phyloP scores from a whole-genome alignment of 2,797 vertebrate species.

The Arvicola amphibius region DNA sequence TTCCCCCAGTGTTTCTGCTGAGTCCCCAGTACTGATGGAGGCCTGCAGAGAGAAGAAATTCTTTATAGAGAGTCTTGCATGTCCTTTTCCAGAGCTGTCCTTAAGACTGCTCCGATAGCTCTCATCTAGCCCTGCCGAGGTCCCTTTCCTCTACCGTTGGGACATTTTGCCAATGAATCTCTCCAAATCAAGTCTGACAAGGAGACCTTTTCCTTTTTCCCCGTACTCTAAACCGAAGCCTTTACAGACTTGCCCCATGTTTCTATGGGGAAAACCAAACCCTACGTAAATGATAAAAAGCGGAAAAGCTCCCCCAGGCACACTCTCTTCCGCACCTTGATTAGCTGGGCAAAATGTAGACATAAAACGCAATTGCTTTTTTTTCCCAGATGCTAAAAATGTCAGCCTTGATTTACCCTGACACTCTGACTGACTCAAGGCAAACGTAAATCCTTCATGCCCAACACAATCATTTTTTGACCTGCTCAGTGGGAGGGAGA shows the following conservation, averaged over 20 bases:
- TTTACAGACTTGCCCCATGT: slow-evolving; percentile 40
- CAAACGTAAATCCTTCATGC: slow-evolving; percentile 83
- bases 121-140: neutral
- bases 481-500: slow-evolving; percentile 68
- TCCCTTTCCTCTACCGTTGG: neutral
- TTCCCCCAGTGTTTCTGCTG: neutral
- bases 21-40: neutral
- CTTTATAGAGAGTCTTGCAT: neutral
- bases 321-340: slow-evolving; percentile 83
- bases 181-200: slow-evolving; percentile 47
- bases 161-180: neutral
- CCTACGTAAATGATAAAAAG: slow-evolving; percentile 79
- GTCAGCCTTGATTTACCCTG: slow-evolving; percentile 87
- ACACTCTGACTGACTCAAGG: slow-evolving; percentile 83
- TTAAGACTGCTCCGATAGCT: neutral
- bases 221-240: slow-evolving; percentile 17
- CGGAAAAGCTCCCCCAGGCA: slow-evolving; percentile 81
- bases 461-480: slow-evolving; percentile 77
- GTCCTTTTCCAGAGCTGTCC: neutral
- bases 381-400: slow-evolving; percentile 83
- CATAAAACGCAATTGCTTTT: slow-evolving; percentile 87
- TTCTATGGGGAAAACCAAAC: slow-evolving; percentile 68
- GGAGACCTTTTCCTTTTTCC: slow-evolving; percentile 43
- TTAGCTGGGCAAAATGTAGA: slow-evolving; percentile 87
- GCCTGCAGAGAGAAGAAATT: neutral